Evolutionary conservation across 2,888 invertebrate genomes (phyloP).

Genomic region (Drosophila rubida): DNA sequence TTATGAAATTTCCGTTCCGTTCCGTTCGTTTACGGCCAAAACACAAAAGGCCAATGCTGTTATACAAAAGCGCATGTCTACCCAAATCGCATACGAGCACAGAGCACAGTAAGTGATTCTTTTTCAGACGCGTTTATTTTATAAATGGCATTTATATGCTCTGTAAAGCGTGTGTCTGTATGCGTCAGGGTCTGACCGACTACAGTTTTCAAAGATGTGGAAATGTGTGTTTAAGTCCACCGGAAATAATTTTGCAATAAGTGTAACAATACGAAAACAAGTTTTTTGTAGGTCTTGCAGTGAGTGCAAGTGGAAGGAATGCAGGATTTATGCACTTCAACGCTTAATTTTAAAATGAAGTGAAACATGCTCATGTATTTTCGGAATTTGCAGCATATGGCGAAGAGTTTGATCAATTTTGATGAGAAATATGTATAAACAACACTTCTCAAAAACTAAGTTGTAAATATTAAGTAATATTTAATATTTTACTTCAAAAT

Average conservation of each 20-base stretch:
- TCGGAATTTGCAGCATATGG: neutral
- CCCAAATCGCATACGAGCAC: constrained; percentile 21
- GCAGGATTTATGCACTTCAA: neutral
- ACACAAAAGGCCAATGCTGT: constrained; percentile 52
- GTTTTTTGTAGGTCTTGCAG: neutral
- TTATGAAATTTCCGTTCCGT: constrained; percentile 78
- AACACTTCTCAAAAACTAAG: too few relatives aligned
- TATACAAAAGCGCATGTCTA: constrained; percentile 56
- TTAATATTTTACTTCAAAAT: too few relatives aligned
- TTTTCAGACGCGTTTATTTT: constrained; percentile 32
- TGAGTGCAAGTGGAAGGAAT: neutral
- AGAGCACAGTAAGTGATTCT: constrained; percentile 47
- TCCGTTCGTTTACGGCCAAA: constrained; percentile 60
- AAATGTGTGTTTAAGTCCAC: neutral
- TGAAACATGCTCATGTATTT: neutral
- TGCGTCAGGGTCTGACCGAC: neutral
- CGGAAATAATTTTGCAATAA: neutral
- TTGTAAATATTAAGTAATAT: too few relatives aligned
- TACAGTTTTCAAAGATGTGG: neutral
- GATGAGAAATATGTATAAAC: too few relatives aligned
- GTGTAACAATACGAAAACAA: neutral
- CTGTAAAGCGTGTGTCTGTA: constrained; percentile 3
- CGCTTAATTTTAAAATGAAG: neutral
- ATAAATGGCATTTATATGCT: constrained; percentile 46
- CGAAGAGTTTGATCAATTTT: too few relatives aligned